A percentile compares a stretch with the other conserved stretches of the same genome.
Evolutionary conservation across 2,113 vertebrate species (phyloP).

Genomic region (Podocnemis expansa): DNA sequence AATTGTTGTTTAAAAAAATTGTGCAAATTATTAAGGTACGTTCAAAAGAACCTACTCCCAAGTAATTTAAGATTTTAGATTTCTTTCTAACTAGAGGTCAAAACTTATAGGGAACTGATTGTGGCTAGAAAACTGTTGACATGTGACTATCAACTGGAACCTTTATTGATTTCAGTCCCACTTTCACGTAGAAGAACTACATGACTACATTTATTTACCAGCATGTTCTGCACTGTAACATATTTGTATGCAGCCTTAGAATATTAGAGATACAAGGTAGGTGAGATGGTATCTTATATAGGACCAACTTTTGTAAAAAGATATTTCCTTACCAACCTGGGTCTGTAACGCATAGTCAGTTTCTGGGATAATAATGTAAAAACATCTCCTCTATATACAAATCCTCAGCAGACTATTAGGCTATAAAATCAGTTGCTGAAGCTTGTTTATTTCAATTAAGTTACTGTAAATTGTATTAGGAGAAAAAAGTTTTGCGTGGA

Average conservation of each 20-base stretch:
- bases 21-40: neutral
- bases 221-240: slow-evolving; percentile 23
- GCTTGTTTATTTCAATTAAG: slow-evolving; percentile 51
- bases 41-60: neutral
- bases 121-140: slow-evolving; percentile 2
- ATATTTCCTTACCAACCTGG: neutral
- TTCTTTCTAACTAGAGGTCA: slow-evolving; percentile 26
- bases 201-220: neutral
- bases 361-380: slow-evolving; percentile 7
- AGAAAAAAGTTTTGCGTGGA: neutral
- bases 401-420: neutral
- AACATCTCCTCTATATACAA: slow-evolving; percentile 22
- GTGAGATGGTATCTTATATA: neutral
- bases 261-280: neutral
- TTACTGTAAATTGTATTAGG: neutral
- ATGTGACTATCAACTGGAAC: neutral
- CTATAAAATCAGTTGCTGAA: slow-evolving; percentile 36
- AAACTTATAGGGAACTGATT: slow-evolving; percentile 32
- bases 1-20: neutral
- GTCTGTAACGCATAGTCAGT: slow-evolving; percentile 44
- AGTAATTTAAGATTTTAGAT: slow-evolving; percentile 9
- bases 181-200: neutral
- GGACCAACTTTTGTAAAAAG: neutral
- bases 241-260: neutral
- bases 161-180: slow-evolving; percentile 11